phyloP scores from a whole-genome alignment of 2,888 invertebrate species.

The Hirtodrosophila confusa region DNA sequence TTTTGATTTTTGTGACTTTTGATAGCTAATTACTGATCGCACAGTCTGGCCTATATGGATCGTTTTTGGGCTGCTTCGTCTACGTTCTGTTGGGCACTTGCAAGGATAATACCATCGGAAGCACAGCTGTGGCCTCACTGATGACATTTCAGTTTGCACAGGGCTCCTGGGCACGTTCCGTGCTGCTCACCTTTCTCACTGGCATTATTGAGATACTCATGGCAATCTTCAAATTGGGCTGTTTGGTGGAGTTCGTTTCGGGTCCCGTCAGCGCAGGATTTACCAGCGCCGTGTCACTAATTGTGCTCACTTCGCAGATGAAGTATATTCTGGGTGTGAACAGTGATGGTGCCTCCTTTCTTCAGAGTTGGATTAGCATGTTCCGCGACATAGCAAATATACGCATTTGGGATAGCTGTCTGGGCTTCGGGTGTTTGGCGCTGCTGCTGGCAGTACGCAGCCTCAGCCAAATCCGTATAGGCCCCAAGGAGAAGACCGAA shows the following conservation, averaged over 20 bases:
- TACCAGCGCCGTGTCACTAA: slow-evolving; percentile 94
- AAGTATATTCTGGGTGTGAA: slow-evolving; percentile 91
- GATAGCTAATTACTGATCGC: slow-evolving; percentile 36
- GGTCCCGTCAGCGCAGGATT: slow-evolving; percentile 95
- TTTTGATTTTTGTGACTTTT: neutral
- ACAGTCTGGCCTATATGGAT: slow-evolving; percentile 96
- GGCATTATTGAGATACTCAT: slow-evolving; percentile 91
- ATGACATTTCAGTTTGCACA: slow-evolving; percentile 92
- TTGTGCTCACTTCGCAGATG: slow-evolving; percentile 94
- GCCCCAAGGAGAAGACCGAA: slow-evolving; percentile 85
- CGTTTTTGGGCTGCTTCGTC: slow-evolving; percentile 95
- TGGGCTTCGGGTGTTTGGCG: slow-evolving; percentile 90
- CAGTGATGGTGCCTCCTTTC: slow-evolving; percentile 90
- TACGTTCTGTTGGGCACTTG: slow-evolving; percentile 96
- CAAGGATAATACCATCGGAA: slow-evolving; percentile 96
- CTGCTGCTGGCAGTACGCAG: slow-evolving; percentile 90
- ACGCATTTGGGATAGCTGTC: slow-evolving; percentile 89
- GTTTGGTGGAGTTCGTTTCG: slow-evolving; percentile 94
- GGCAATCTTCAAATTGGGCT: slow-evolving; percentile 93
- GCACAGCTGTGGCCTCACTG: slow-evolving; percentile 95
- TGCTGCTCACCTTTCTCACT: slow-evolving; percentile 90
- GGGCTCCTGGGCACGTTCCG: slow-evolving; percentile 87
- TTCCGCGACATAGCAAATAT: slow-evolving; percentile 88
- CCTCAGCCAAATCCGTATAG: slow-evolving; percentile 88
- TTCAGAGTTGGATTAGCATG: slow-evolving; percentile 91